Conservation (phyloP, 2,113 vertebrate species). For the Megaceryle maxima region DNA sequence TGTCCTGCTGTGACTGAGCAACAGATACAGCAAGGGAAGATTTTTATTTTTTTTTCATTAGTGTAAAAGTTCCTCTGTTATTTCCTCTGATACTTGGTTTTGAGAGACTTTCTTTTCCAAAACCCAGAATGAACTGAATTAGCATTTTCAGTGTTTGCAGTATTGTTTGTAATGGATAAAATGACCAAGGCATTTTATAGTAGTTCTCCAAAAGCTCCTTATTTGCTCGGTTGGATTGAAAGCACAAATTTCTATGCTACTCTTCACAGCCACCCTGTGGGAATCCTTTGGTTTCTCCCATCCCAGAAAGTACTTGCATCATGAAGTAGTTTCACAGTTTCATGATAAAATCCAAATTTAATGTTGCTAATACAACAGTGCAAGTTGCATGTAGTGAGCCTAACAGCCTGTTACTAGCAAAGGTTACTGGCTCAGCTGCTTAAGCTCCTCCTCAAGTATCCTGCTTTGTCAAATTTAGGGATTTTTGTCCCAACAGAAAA, state of each 20-base stretch:
- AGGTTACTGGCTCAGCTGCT: background rate
- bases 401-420: background rate
- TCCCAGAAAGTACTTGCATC: background rate
- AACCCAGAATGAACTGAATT: background rate
- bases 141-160: background rate
- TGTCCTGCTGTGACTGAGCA: conserved; percentile 19
- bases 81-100: conserved; percentile 1
- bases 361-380: background rate
- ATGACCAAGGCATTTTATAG: background rate
- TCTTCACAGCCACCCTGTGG: background rate
- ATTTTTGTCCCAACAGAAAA: background rate
- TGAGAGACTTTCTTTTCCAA: background rate
- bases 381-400: background rate
- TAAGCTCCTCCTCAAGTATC: background rate
- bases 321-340: background rate
- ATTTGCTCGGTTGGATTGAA: background rate
- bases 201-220: background rate
- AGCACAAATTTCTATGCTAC: background rate
- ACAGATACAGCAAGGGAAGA: background rate
- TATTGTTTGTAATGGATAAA: background rate
- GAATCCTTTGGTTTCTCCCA: background rate
- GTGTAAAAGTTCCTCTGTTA: background rate
- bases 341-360: background rate
- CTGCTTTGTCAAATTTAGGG: background rate
- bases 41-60: background rate